Base-by-base conservation (phyloP, 2,797 vertebrate genomes). In the Sandelia bainsii region DNA sequence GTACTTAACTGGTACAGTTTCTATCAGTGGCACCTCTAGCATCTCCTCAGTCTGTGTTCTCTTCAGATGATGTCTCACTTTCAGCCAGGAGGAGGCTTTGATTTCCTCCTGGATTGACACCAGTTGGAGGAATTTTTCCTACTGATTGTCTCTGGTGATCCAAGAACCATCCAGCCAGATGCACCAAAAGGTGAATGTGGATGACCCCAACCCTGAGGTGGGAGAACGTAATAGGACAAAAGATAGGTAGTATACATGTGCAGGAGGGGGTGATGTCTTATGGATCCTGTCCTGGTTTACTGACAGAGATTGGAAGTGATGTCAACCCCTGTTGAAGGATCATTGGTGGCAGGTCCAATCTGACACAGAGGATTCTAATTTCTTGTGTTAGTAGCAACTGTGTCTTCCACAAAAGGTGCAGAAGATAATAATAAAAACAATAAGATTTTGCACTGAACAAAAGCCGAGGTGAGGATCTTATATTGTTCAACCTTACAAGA, bases 11-110 rank as follows among this genome's bases (percentile, higher is more conserved):
- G n/a, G n/a, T n/a, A n/a, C n/a, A n/a, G n/a, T n/a, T n/a, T n/a
- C n/a, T n/a, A 39, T 17, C 12, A 10, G 19, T n/a, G 10, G 13
- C 39, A 12, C 49, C 2, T 57, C 19, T 23, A 25, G 46, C 6
- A 0, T 60, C 27, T 44, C 22, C 1, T 69, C 20, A 65, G 25
- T 75, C 59, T 17, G 45, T 20, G 12, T 64, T 23, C 23, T 67
- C 57, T 20, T 49, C 50, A 56, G 63, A 69, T 39, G 69, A 50
- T 1, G n/a, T 66, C 19, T 51, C 25, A 46, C 32, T 57, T 6
- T 52, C 8, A 65, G 45, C 42, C 16, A 11, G 13, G 19, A 40
- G 5, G 14, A 19, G n/a, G 17, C 25, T 64, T 34, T 17, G 14
- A 29, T 53, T 49, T 51, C 27, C 20, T 17, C 9, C 20, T 44